Conservation (phyloP, 2,113 vertebrate species). For the Mastomys coucha region DNA sequence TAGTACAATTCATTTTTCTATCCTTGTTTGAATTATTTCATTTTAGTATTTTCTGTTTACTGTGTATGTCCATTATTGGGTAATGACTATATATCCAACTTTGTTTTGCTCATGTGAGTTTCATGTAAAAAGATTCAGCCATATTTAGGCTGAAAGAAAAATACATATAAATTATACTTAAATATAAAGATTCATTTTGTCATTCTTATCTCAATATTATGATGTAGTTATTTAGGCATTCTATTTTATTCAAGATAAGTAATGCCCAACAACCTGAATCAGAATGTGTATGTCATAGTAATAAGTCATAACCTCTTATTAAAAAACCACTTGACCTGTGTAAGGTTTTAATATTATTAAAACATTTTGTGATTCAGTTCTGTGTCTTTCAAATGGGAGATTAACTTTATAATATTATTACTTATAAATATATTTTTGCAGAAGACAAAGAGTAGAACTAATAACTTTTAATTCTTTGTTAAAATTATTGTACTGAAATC, state of each 20-base stretch:
- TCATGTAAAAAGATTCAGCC: background rate
- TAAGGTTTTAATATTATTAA: background rate
- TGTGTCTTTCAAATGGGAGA: too few species aligned
- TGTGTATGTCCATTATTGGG: background rate
- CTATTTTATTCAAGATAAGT: background rate
- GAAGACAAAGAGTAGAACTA: background rate
- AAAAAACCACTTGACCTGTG: background rate
- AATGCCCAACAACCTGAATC: background rate
- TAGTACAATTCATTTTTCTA: background rate
- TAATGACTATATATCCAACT: background rate
- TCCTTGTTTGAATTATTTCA: background rate
- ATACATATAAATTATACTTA: too few species aligned
- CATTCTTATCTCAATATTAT: background rate
- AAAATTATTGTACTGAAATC: background rate
- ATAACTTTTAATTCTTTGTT: background rate
- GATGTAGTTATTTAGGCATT: background rate
- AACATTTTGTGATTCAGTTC: background rate
- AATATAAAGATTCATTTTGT: background rate
- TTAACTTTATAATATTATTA: background rate
- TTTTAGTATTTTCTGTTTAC: background rate
- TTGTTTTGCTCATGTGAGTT: background rate
- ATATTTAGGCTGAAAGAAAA: background rate
- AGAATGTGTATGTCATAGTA: background rate
- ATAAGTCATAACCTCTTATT: background rate
- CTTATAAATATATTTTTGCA: background rate